phyloP scores from a whole-genome alignment of 2,888 invertebrate species.

The Brachyptera risi region DNA sequence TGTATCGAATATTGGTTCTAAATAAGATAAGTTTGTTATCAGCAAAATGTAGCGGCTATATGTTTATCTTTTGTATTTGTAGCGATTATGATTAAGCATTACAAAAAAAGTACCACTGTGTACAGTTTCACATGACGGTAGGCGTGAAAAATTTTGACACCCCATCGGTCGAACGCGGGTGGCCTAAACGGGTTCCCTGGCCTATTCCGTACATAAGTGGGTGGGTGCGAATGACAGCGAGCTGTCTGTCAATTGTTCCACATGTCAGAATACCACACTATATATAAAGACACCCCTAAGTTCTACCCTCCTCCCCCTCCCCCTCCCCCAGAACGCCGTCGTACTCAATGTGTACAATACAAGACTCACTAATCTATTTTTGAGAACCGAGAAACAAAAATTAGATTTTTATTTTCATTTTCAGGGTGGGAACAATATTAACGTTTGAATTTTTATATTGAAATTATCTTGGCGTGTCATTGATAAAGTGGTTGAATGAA shows the following conservation, averaged over 20 bases:
- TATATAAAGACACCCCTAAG: not conserved
- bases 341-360: too few species aligned
- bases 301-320: not conserved
- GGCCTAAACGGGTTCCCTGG: not conserved
- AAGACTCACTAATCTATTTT: conserved; percentile 8
- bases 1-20: too few species aligned
- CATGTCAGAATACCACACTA: not conserved
- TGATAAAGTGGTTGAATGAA: conserved; percentile 9
- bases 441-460: conserved; percentile 13
- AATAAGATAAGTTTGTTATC: too few species aligned
- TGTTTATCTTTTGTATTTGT: too few species aligned
- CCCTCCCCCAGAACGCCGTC: not conserved
- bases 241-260: conserved; percentile 15
- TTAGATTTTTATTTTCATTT: conserved; percentile 17
- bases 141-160: conserved; percentile 21
- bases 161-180: not conserved
- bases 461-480: conserved; percentile 16
- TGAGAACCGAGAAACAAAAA: conserved; percentile 12
- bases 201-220: not conserved
- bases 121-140: not conserved
- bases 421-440: not conserved
- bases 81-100: too few species aligned
- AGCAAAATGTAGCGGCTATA: too few species aligned
- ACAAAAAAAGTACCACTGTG: too few species aligned
- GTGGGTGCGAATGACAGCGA: conserved; percentile 3